Conservation (phyloP, 2,888 invertebrate genomes). For the Phasia obesa region DNA sequence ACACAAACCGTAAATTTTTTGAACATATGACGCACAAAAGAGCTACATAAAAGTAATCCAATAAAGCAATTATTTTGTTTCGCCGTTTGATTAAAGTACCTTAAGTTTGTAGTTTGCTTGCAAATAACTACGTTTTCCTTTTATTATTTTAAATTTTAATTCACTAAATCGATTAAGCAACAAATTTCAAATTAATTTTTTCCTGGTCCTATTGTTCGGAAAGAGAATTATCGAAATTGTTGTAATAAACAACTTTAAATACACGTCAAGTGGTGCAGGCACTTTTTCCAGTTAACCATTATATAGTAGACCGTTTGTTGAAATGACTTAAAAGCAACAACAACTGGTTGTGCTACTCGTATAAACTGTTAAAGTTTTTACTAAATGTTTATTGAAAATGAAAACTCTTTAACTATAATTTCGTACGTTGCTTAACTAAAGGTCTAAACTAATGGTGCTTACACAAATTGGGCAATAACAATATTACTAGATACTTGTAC, state of each 20-base stretch:
- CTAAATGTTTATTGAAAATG: constrained; percentile 54
- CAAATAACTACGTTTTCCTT: not conserved
- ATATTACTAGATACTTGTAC: not conserved
- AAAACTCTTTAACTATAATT: constrained; percentile 61
- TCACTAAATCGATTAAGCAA: too few species aligned
- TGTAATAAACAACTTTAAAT: constrained; percentile 16
- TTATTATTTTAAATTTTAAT: not conserved
- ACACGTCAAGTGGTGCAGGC: not conserved
- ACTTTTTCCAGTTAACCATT: not conserved
- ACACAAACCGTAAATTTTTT: too few species aligned
- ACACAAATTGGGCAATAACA: constrained; percentile 56
- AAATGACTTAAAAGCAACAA: constrained; percentile 6
- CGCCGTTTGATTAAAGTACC: not conserved
- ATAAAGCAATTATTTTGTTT: not conserved
- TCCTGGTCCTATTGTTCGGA: not conserved
- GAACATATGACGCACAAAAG: too few species aligned
- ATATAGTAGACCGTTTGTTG: not conserved
- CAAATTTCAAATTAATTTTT: too few species aligned
- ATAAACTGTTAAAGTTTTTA: not conserved
- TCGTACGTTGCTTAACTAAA: constrained; percentile 53
- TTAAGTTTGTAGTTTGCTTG: not conserved
- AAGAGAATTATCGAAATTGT: not conserved
- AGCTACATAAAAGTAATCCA: too few species aligned
- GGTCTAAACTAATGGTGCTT: constrained; percentile 58
- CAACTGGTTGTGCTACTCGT: not conserved